Conservation (phyloP, 2,797 vertebrate genomes). For the Acrocephalus scirpaceus region DNA sequence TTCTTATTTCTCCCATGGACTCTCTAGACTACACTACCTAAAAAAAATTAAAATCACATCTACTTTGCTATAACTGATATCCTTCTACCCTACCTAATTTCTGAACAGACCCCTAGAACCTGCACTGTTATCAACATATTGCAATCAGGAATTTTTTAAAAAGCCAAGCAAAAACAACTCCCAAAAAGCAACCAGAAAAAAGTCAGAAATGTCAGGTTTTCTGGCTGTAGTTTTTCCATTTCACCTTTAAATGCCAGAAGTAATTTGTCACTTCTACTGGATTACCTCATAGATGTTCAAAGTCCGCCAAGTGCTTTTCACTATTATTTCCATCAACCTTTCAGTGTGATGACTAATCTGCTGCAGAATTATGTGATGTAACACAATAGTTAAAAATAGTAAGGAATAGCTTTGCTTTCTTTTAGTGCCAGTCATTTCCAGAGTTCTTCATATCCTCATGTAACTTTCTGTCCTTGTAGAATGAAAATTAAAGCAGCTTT, state of each 20-base stretch:
- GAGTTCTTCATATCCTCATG: background rate
- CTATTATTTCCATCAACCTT: slow-evolving; percentile 54
- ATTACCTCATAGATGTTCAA: slow-evolving; percentile 29
- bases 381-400: slow-evolving; percentile 57
- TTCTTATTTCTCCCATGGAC: background rate
- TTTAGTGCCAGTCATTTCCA: background rate
- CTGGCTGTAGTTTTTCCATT: slow-evolving; percentile 16
- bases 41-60: background rate
- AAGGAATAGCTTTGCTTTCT: slow-evolving; percentile 22
- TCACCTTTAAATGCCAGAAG: slow-evolving; percentile 54
- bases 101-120: background rate
- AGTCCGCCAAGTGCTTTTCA: slow-evolving; percentile 39
- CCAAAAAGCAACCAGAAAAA: background rate
- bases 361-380: slow-evolving; percentile 39
- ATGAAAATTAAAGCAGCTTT: background rate
- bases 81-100: background rate
- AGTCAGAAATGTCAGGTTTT: background rate
- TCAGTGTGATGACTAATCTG: slow-evolving; percentile 51
- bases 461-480: background rate
- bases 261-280: slow-evolving; percentile 35
- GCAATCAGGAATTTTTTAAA: background rate
- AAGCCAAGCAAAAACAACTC: background rate
- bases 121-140: background rate
- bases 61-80: background rate
- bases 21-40: background rate